These are phyloP conservation scores for Bufo bufo DNA, from an alignment of 2,113 vertebrate species.

Conservation along the genomic window DNA sequence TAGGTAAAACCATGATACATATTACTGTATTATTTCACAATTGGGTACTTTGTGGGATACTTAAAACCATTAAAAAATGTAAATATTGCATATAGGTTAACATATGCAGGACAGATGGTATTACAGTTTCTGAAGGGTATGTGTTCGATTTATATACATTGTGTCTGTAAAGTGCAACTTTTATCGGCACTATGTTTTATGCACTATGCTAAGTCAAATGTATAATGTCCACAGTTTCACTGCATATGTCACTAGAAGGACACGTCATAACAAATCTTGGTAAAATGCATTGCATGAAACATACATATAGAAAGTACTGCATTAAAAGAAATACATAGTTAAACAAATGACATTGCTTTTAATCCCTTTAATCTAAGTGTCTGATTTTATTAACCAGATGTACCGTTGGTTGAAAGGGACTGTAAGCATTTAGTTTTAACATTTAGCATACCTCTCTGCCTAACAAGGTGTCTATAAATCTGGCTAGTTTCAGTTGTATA, in stretches of 20 bases:
- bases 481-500: constrained; percentile 8
- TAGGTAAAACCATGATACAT: too few species aligned
- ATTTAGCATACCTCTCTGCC: constrained; percentile 8
- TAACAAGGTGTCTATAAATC: neutral
- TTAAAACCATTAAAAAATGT: too few species aligned
- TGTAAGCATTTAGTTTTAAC: neutral
- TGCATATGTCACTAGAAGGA: neutral
- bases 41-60: too few species aligned
- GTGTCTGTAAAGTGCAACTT: neutral
- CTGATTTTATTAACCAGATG: constrained; percentile 25
- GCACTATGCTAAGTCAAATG: neutral
- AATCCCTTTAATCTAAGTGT: neutral
- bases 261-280: constrained; percentile 1
- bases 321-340: constrained; percentile 29
- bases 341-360: constrained; percentile 15
- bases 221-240: neutral
- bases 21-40: too few species aligned
- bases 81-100: too few species aligned
- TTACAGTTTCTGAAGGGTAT: too few species aligned
- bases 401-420: neutral
- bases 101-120: too few species aligned
- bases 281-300: neutral
- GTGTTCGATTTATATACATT: too few species aligned
- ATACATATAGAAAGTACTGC: neutral
- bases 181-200: neutral